Percentiles rank a stretch among this genome's conserved stretches.
Conservation (phyloP, 2,797 vertebrate species). For the Sandelia bainsii region DNA sequence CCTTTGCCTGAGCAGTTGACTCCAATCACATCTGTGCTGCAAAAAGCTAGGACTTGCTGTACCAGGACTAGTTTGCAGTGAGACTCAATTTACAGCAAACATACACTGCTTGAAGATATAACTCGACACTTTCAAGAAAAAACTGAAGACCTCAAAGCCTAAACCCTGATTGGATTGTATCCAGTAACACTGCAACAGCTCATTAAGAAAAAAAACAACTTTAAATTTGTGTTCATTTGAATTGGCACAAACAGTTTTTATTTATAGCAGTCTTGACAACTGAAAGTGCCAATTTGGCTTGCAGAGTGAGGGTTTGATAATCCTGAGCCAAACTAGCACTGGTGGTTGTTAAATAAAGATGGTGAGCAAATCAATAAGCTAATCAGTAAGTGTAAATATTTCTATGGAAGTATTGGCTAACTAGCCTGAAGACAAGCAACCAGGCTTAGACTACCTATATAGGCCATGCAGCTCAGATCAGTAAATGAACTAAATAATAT, state of each 20-base stretch:
- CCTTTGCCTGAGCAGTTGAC: slow-evolving; percentile 4
- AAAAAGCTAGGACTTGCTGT: not conserved
- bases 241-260: slow-evolving; percentile 41
- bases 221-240: slow-evolving; percentile 11
- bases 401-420: slow-evolving; percentile 20
- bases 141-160: not conserved
- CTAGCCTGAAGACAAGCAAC: not conserved
- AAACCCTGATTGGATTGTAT: not conserved
- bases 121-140: not conserved
- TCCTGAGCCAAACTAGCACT: slow-evolving; percentile 37
- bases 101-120: not conserved
- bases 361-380: slow-evolving; percentile 37
- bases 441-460: not conserved
- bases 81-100: not conserved
- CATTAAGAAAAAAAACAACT: not conserved
- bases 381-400: slow-evolving; percentile 24
- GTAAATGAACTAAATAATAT: not conserved
- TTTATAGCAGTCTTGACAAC: slow-evolving; percentile 18
- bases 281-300: slow-evolving; percentile 42
- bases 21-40: slow-evolving; percentile 1
- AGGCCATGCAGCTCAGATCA: slow-evolving; percentile 4
- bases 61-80: not conserved
- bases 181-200: not conserved
- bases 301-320: slow-evolving; percentile 21
- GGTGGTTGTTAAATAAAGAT: slow-evolving; percentile 50